Conservation (phyloP, 2,113 vertebrate species). For the Odobenus rosmarus region DNA sequence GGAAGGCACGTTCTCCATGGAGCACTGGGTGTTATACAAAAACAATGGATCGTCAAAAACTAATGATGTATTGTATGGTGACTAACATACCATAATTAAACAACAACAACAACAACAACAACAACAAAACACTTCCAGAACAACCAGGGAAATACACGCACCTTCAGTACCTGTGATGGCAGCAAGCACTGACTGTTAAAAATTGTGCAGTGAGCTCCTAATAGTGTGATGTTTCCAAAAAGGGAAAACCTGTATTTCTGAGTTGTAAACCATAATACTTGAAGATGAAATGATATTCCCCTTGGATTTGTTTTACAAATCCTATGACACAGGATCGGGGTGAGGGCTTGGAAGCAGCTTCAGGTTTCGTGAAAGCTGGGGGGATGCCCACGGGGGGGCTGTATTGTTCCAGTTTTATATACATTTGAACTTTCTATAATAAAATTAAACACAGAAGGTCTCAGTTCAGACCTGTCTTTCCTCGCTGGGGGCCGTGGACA, state of each 20-base stretch:
- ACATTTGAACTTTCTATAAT: background rate
- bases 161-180: fast-evolving
- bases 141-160: background rate
- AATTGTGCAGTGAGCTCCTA: background rate
- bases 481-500: fast-evolving
- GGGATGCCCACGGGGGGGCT: fast-evolving
- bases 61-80: too few species aligned
- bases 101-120: too few species aligned
- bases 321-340: fast-evolving
- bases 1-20: too few species aligned
- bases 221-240: background rate
- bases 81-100: too few species aligned
- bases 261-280: background rate
- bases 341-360: background rate
- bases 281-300: background rate
- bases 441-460: background rate
- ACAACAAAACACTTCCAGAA: background rate
- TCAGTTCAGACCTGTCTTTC: background rate
- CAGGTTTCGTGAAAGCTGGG: fast-evolving
- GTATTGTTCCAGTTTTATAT: fast-evolving
- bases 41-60: too few species aligned
- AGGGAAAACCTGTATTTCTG: background rate
- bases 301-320: background rate
- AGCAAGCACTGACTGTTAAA: background rate
- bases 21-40: too few species aligned